phyloP scores from a whole-genome alignment of 2,888 invertebrate genomes.

The Magallana nippona region DNA sequence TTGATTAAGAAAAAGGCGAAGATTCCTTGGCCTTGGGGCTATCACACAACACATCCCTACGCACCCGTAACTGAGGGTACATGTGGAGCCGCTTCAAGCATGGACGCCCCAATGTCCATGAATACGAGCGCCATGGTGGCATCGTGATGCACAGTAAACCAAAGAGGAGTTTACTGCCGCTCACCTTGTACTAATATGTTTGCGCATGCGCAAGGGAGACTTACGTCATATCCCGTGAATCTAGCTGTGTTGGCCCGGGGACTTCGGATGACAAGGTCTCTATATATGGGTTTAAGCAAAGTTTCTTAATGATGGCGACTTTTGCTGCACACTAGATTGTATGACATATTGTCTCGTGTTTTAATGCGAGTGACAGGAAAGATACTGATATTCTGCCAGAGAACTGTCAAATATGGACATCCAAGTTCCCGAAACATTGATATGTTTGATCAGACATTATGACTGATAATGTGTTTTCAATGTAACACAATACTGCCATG shows the following conservation, averaged over 20 bases:
- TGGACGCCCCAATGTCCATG: conserved; percentile 49
- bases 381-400: conserved; percentile 11
- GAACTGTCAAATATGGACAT: conserved; percentile 16
- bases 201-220: conserved; percentile 46
- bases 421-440: conserved; percentile 5
- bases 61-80: conserved; percentile 31
- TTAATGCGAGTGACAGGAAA: not conserved
- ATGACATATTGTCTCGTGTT: conserved; percentile 19
- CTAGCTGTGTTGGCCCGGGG: conserved; percentile 46
- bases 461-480: conserved; percentile 16
- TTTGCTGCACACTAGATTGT: conserved; percentile 30
- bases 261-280: conserved; percentile 6
- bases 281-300: not conserved
- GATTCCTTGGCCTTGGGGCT: conserved; percentile 56
- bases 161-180: conserved; percentile 47
- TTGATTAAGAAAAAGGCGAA: conserved; percentile 59
- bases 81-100: conserved; percentile 30
- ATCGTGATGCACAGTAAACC: conserved; percentile 47
- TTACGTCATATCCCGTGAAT: conserved; percentile 46
- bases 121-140: conserved; percentile 36
- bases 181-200: conserved; percentile 41
- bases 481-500: conserved; percentile 5
- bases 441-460: not conserved
- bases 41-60: conserved; percentile 33
- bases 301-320: not conserved